Conservation (phyloP, 2,888 invertebrate species). For the Lottia scabra region DNA sequence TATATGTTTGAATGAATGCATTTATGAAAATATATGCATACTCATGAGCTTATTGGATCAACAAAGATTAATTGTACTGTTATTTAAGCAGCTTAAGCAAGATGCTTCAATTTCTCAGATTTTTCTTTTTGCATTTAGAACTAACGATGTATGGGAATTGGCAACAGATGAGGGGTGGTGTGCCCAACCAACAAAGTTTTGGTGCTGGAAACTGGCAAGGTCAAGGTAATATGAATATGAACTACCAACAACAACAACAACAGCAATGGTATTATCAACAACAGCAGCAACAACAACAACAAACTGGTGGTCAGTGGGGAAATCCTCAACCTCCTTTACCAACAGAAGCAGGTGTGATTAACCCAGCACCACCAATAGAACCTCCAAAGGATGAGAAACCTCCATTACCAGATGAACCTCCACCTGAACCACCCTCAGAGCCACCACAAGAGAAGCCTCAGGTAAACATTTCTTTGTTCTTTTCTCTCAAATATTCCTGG, state of each 20-base stretch:
- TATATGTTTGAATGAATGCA: no score
- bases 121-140: no score
- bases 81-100: no score
- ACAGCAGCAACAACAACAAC: slow-evolving; percentile 21
- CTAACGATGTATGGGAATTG: slow-evolving; percentile 13
- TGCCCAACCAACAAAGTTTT: background rate
- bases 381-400: slow-evolving; percentile 59
- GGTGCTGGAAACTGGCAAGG: background rate
- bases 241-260: slow-evolving; percentile 31
- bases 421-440: slow-evolving; percentile 35
- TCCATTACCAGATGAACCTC: slow-evolving; percentile 62
- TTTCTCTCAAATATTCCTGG: no score
- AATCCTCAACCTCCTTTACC: slow-evolving; percentile 21
- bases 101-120: no score
- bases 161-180: slow-evolving; percentile 14
- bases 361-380: slow-evolving; percentile 51
- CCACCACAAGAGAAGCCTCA: slow-evolving; percentile 7
- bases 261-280: slow-evolving; percentile 37
- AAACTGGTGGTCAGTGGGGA: slow-evolving; percentile 18
- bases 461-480: background rate
- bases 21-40: no score
- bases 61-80: no score
- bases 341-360: slow-evolving; percentile 8
- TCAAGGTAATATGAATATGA: slow-evolving; percentile 10
- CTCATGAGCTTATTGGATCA: no score